Base-by-base conservation (phyloP, 1,140 invertebrate species). In the Semibalanus balanoides region DNA sequence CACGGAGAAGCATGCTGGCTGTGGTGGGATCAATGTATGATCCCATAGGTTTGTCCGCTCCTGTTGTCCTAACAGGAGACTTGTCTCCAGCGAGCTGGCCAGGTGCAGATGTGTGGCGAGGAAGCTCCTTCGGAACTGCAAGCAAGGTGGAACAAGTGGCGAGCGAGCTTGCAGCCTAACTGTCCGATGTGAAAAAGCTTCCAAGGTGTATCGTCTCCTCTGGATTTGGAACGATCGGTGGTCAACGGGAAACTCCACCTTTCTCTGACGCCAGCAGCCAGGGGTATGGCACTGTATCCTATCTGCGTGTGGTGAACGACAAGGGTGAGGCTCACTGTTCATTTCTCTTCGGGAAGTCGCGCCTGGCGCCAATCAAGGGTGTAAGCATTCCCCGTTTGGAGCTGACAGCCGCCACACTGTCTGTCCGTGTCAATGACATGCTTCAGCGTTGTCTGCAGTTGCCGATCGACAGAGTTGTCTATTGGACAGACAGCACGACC, bases 181-280 rank as follows among this genome's bases (percentile, higher is more conserved):
- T 43, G 31, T 27, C 19, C n/a, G 35, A 40, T 7, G 35, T 7
- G 5, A 5, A 17, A 40, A 40, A 40, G 17, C 35, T 17, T 40
- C 35, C n/a, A n/a, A n/a, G n/a, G n/a, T n/a, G n/a, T n/a, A n/a
- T n/a, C n/a, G n/a, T n/a, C n/a, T n/a, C n/a, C n/a, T n/a, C n/a
- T n/a, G n/a, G n/a, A n/a, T n/a, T n/a, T n/a, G n/a, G n/a, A n/a
- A n/a, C 5, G 35, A 40, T 7, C 5, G 35, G 35, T 40, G 35
- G 17, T 5, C 5, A 40, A 17, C 5, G 5, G 35, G 5, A 17
- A 40, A 40, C n/a, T 74, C 19, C 31, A n/a, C 73, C 31, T n/a
- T 74, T 74, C n/a, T 74, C 73, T 22, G 73, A 74, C 9, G 73
- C 73, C 19, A 74, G 73, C 73, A 31, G 43, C n/a, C 25, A 31